These are phyloP conservation scores for Microchirus variegatus DNA, from an alignment of 2,797 vertebrate species.

Conservation along the genomic window DNA sequence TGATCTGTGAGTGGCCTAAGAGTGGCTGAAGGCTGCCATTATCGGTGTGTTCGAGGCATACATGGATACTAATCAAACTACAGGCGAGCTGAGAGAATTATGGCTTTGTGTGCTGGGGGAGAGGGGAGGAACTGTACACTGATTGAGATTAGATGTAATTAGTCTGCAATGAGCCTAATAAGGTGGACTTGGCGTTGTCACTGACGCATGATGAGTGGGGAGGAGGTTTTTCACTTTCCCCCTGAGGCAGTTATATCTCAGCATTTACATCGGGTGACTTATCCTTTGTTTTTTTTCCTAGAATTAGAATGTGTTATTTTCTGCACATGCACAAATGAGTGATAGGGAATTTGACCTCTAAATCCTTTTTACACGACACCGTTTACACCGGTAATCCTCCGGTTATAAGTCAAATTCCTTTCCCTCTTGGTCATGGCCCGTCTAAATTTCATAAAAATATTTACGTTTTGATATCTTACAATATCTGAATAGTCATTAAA, in stretches of 20 bases:
- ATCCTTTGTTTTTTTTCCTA: background rate
- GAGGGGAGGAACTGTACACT: conserved; percentile 50
- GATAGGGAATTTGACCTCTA: too few relatives aligned
- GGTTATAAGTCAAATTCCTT: background rate
- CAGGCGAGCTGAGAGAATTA: conserved; percentile 67
- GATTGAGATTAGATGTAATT: conserved; percentile 77
- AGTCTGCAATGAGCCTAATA: conserved; percentile 67
- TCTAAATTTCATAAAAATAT: background rate
- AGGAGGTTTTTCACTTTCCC: conserved; percentile 40
- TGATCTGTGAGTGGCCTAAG: conserved; percentile 75
- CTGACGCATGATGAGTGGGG: conserved; percentile 51
- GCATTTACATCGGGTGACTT: conserved; percentile 18
- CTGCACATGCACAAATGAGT: too few relatives aligned
- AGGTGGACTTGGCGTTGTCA: conserved; percentile 60
- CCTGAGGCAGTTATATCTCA: conserved; percentile 30
- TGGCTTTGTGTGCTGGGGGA: conserved; percentile 64
- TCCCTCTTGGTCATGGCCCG: background rate
- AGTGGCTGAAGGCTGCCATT: conserved; percentile 73
- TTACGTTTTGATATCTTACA: background rate
- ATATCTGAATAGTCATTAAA: background rate
- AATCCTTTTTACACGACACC: too few relatives aligned
- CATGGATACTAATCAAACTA: conserved; percentile 77
- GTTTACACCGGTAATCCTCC: too few relatives aligned
- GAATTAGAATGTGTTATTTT: background rate
- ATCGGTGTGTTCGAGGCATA: conserved; percentile 68